phyloP scores from a whole-genome alignment of 2,797 vertebrate genomes.

The Odontamblyopus lacepedii region DNA sequence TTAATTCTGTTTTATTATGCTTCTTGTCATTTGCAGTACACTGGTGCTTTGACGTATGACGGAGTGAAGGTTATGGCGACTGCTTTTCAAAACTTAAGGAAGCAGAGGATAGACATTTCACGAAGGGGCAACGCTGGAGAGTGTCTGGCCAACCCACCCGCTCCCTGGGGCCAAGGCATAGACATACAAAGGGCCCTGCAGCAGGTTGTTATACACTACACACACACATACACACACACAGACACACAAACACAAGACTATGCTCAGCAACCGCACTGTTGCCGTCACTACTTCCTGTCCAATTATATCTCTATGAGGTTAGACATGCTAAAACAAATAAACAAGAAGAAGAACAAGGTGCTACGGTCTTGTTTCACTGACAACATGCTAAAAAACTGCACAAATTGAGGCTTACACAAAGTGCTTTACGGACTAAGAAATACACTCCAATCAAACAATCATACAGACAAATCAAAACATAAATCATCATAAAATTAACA shows the following conservation, averaged over 20 bases:
- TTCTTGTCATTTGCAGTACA: conserved; percentile 82
- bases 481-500: too few species aligned
- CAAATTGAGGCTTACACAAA: too few species aligned
- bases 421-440: too few species aligned
- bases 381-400: too few species aligned
- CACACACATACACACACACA: background rate
- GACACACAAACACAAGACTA: background rate
- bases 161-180: conserved; percentile 98
- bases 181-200: conserved; percentile 98
- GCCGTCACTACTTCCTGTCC: too few species aligned
- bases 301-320: too few species aligned
- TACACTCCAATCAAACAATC: too few species aligned
- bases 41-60: conserved; percentile 94
- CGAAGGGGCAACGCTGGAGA: conserved; percentile 96
- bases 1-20: conserved; percentile 1
- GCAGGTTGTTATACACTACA: conserved; percentile 75
- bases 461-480: too few species aligned
- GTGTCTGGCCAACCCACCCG: conserved; percentile 96
- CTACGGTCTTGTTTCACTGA: too few species aligned
- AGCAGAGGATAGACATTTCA: conserved; percentile 96
- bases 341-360: too few species aligned
- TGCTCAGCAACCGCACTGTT: too few species aligned
- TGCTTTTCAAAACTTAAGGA: conserved; percentile 94
- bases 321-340: too few species aligned
- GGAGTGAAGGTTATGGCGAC: conserved; percentile 97